Conservation (phyloP, 2,797 vertebrate species). For the Anas georgica region DNA sequence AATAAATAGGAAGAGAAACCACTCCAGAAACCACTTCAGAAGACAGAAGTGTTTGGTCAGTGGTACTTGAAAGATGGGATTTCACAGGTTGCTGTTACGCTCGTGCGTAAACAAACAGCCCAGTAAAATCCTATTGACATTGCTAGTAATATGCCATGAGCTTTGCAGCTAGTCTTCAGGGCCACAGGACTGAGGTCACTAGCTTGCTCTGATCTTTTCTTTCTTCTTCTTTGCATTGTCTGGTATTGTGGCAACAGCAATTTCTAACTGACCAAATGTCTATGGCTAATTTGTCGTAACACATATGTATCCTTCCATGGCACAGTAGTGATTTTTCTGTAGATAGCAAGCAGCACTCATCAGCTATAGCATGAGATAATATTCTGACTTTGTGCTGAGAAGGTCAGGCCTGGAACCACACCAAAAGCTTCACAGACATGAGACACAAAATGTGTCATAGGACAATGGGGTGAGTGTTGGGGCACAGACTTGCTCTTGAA, state of each 20-base stretch:
- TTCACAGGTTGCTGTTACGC: background rate
- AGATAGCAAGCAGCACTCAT: background rate
- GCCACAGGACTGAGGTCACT: background rate
- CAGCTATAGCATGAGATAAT: background rate
- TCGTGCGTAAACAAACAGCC: background rate
- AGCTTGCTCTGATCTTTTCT: background rate
- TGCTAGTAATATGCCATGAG: rapidly evolving
- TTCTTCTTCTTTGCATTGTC: background rate
- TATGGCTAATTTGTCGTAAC: background rate
- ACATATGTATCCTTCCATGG: background rate
- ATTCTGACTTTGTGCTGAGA: background rate
- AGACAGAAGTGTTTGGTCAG: background rate
- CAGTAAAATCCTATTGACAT: background rate
- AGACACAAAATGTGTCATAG: background rate
- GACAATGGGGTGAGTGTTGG: background rate
- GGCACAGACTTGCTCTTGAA: background rate
- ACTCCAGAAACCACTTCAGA: no score
- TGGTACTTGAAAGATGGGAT: background rate
- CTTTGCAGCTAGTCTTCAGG: background rate
- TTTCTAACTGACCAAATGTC: background rate
- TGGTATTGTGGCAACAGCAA: background rate
- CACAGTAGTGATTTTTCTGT: background rate
- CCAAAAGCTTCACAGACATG: background rate
- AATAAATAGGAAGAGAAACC: background rate
- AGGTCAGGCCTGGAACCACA: background rate